These are phyloP conservation scores for Hetaerina americana DNA, from an alignment of 1,140 invertebrate genomes.

Conservation along the genomic window DNA sequence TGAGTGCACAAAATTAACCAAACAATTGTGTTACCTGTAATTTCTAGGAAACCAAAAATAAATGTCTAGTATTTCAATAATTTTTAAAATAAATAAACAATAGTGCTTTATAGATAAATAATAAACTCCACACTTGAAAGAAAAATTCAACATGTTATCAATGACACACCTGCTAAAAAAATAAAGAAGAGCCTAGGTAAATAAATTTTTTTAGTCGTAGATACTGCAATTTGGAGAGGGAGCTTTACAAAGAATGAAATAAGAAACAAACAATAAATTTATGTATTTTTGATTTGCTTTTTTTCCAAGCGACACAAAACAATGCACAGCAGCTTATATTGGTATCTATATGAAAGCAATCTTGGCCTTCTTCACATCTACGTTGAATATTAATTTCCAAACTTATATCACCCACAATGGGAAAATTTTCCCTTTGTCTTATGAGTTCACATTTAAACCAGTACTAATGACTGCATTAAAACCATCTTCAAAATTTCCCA, in stretches of 20 bases:
- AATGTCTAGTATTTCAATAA: too few species aligned
- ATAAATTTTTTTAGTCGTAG: too few species aligned
- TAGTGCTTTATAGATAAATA: neutral
- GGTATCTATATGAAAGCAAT: neutral
- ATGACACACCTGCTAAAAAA: neutral
- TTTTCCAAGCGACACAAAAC: neutral
- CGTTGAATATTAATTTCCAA: neutral
- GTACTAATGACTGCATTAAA: too few species aligned
- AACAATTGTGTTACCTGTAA: too few species aligned
- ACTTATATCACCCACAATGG: neutral
- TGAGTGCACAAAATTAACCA: neutral
- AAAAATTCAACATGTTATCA: neutral
- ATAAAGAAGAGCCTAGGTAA: too few species aligned
- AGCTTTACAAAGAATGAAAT: neutral
- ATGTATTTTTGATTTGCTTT: conserved; percentile 1
- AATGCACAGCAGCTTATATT: neutral
- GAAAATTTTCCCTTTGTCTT: neutral
- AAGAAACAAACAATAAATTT: neutral
- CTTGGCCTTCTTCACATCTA: neutral
- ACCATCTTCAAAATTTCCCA: too few species aligned
- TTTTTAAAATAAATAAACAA: neutral
- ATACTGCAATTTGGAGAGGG: neutral
- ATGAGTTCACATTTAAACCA: neutral
- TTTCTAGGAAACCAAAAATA: neutral
- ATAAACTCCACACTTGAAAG: neutral